phyloP scores from a whole-genome alignment of 2,113 vertebrate genomes.

The Synodontis membranacea region DNA sequence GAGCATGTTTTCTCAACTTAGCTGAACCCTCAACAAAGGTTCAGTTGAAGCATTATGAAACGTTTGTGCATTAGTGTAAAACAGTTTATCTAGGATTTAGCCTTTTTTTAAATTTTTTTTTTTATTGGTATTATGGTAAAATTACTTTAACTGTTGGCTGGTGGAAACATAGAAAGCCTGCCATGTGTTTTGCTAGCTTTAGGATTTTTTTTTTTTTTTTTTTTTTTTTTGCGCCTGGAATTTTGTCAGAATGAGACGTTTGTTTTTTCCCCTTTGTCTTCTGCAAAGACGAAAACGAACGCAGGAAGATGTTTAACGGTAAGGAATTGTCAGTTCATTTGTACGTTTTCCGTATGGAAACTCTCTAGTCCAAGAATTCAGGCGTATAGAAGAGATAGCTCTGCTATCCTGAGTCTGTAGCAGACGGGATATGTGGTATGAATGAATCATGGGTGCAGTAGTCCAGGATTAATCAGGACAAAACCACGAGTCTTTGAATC shows the following conservation, averaged over 20 bases:
- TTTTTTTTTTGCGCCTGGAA: neutral
- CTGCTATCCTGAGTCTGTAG: slow-evolving; percentile 59
- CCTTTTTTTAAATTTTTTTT: neutral
- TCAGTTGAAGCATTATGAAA: slow-evolving; percentile 41
- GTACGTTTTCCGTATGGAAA: slow-evolving; percentile 35
- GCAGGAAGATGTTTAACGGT: neutral
- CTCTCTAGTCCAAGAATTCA: slow-evolving; percentile 46
- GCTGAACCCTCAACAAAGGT: slow-evolving; percentile 36
- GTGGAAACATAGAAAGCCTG: neutral
- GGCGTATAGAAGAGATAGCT: slow-evolving; percentile 57
- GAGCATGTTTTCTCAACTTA: slow-evolving; percentile 47
- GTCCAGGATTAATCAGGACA: slow-evolving; percentile 14
- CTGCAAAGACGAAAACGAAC: neutral
- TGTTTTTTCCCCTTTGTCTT: neutral
- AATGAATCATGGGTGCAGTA: slow-evolving; percentile 9
- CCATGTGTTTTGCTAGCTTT: neutral
- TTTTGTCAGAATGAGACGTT: neutral
- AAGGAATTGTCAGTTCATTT: neutral
- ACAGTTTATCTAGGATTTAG: slow-evolving; percentile 21
- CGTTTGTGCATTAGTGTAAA: slow-evolving; percentile 29
- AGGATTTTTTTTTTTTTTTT: too few species aligned
- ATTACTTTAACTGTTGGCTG: neutral
- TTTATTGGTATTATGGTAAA: neutral
- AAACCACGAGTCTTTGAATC: slow-evolving; percentile 33
- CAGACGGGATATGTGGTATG: slow-evolving; percentile 68